These are phyloP conservation scores for Globodera rostochiensis DNA, from an alignment of 1,140 invertebrate genomes.

Conservation along the genomic window DNA sequence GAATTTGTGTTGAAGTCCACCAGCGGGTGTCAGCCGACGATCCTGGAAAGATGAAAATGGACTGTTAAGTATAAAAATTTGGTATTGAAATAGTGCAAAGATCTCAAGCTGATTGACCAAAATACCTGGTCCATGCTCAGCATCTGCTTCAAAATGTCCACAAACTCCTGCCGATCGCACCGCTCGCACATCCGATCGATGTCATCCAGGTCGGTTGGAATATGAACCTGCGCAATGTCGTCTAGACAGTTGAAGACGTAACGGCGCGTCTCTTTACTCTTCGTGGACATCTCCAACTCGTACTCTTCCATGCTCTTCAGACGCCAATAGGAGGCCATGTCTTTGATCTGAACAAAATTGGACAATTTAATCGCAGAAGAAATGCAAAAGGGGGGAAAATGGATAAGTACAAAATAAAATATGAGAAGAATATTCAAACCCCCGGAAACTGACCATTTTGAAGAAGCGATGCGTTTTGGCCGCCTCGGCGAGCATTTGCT, in stretches of 20 bases:
- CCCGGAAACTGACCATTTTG: slow-evolving; percentile 70
- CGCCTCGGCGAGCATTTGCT: slow-evolving; percentile 97
- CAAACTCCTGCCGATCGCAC: slow-evolving; percentile 58
- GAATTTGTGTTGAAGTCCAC: slow-evolving; percentile 61
- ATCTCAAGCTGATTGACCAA: background rate
- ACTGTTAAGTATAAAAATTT: background rate
- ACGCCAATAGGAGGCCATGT: slow-evolving; percentile 53
- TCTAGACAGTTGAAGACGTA: slow-evolving; percentile 99
- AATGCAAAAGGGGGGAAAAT: background rate
- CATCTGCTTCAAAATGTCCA: slow-evolving; percentile 63
- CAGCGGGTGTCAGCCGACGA: slow-evolving; percentile 49
- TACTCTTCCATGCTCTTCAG: slow-evolving; percentile 90
- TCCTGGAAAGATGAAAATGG: slow-evolving; percentile 33
- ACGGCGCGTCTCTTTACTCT: slow-evolving; percentile 98
- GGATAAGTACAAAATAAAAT: no score
- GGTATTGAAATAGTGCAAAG: background rate
- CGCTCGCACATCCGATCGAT: slow-evolving; percentile 53
- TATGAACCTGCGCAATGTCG: slow-evolving; percentile 82
- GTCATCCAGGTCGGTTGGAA: slow-evolving; percentile 52
- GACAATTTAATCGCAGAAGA: slow-evolving; percentile 12
- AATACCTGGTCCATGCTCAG: slow-evolving; percentile 58
- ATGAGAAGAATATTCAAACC: background rate
- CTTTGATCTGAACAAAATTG: slow-evolving; percentile 36
- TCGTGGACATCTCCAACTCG: slow-evolving; percentile 93
- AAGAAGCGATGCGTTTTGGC: slow-evolving; percentile 99